Conservation (phyloP, 2,888 invertebrate species). For the Tortrix viridana region DNA sequence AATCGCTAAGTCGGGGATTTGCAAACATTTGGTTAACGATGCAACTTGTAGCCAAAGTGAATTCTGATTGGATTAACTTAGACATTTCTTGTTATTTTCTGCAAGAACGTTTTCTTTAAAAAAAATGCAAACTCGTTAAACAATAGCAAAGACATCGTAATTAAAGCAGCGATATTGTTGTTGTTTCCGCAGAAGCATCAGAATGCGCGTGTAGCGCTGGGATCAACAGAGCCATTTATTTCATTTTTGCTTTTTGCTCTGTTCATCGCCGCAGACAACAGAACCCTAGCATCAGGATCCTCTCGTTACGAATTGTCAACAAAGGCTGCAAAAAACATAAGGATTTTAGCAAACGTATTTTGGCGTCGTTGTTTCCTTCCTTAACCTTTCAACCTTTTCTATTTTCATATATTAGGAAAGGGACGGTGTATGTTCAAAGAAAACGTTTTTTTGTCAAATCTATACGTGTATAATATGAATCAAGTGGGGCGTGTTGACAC, state of each 20-base stretch:
- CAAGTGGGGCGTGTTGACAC: constrained; percentile 65
- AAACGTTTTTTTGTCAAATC: constrained; percentile 55
- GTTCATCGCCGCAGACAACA: constrained; percentile 11
- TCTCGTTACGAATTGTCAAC: constrained; percentile 31
- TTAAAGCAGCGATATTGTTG: background rate
- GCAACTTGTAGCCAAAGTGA: constrained; percentile 1
- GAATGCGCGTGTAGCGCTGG: background rate
- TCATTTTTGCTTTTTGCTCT: constrained; percentile 5
- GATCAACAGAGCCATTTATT: constrained; percentile 7
- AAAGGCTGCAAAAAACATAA: constrained; percentile 20
- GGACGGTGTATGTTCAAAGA: constrained; percentile 34
- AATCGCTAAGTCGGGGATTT: constrained; percentile 31
- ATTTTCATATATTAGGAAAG: constrained; percentile 12
- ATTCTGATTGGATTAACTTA: background rate
- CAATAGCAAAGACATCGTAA: background rate
- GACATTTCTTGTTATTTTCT: too few relatives aligned
- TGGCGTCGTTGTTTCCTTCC: constrained; percentile 22
- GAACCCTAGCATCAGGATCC: constrained; percentile 14
- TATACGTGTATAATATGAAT: constrained; percentile 57
- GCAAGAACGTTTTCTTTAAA: too few relatives aligned
- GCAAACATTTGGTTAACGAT: constrained; percentile 33
- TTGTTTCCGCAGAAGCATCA: background rate
- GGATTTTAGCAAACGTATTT: constrained; percentile 13
- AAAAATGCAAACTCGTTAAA: background rate
- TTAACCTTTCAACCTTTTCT: constrained; percentile 11